These are phyloP conservation scores for Eumacrocentrus americanus DNA, from an alignment of 2,888 invertebrate species.

Conservation along the genomic window DNA sequence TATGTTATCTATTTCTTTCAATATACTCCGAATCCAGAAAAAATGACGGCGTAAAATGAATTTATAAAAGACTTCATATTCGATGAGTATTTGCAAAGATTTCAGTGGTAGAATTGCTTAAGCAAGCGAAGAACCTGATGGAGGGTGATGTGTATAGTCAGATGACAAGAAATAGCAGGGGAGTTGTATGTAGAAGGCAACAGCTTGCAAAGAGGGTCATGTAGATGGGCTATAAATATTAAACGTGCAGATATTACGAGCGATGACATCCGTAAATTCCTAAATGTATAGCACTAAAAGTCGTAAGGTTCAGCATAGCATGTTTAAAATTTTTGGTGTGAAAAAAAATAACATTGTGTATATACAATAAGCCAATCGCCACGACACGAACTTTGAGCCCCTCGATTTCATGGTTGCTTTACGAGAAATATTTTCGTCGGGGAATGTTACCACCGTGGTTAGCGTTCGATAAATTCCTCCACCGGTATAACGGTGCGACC, in stretches of 20 bases:
- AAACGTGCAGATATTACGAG: neutral
- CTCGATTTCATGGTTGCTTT: constrained; percentile 32
- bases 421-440: constrained; percentile 45
- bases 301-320: too few relatives aligned
- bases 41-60: too few relatives aligned
- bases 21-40: too few relatives aligned
- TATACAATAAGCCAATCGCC: too few relatives aligned
- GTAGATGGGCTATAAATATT: neutral
- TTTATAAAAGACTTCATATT: neutral
- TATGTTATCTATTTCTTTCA: constrained; percentile 13
- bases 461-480: constrained; percentile 53
- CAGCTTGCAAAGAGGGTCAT: too few relatives aligned
- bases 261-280: neutral
- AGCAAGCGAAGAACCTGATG: neutral
- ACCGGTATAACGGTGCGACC: constrained; percentile 11
- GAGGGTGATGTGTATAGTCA: neutral
- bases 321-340: too few relatives aligned
- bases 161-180: too few relatives aligned
- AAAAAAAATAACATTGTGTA: neutral
- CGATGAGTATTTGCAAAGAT: constrained; percentile 6
- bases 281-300: too few relatives aligned
- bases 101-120: neutral
- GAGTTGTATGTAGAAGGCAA: too few relatives aligned
- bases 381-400: neutral
- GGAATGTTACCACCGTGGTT: constrained; percentile 48